Base-by-base conservation (phyloP, 2,113 vertebrate genomes). In the Passer montanus region DNA sequence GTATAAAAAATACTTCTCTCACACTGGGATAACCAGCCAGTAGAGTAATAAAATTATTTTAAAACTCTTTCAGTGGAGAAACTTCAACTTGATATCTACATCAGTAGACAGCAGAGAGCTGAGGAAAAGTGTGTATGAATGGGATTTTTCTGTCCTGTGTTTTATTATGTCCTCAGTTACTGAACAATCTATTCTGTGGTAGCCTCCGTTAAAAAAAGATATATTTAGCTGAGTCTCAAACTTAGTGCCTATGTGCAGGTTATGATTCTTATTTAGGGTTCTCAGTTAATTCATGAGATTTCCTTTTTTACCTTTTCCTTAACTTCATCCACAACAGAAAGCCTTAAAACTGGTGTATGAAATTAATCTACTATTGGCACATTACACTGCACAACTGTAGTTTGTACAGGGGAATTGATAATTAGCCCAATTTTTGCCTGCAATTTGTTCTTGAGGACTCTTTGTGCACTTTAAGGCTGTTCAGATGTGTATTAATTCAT, bases 61-160 rank as follows among this genome's bases (percentile, higher is more conserved):
- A 8, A 66, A 55, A n/a, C 22, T 35, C 5, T 59, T 74, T 79
- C 18, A 46, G 27, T 31, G 9, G 28, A 63, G 15, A 85, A 78
- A 47, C 35, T 53, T 68, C 11, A 43, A 15, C 56, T 82, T 43
- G 83, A 41, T 13, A 22, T 59, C 12, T 59, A 26, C 14, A 58
- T 21, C 15, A 55, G 8, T 1, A 60, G 16, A 28, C 23, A 62
- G 5, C 6, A 39, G 23, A 70, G 27, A 76, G 13, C 6, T 58
- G 31, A 44, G 22, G 56, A 90, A 43, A 22, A 50, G 13, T n/a
- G 7, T 9, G 3, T 7, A 30, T 6, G 3, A 9, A 21, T 7
- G 5, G 1, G 0, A 0, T 15, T 67, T 64, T 75, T 44, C 37
- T 46, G 14, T 43, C 15, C 10, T 75, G 4, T 63, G 3, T 50